These are phyloP conservation scores for Panagrolaimus sp. DNA, from an alignment of 1,140 invertebrate genomes.

Conservation along the genomic window DNA sequence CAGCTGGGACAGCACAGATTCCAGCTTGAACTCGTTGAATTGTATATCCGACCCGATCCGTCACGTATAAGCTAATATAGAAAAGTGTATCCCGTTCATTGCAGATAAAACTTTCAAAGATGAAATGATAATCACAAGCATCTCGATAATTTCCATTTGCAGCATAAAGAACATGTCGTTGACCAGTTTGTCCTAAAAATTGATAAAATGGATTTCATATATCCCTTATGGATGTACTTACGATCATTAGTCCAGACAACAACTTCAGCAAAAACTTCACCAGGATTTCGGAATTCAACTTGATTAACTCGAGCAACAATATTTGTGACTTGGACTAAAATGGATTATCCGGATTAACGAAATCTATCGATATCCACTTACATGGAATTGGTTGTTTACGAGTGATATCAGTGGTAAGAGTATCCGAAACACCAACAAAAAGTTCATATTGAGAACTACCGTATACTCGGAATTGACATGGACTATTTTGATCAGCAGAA, in stretches of 20 bases:
- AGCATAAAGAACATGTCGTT: not conserved
- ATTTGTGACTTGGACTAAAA: not conserved
- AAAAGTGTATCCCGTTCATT: not conserved
- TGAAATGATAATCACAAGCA: conserved; percentile 8
- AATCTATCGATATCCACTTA: no score
- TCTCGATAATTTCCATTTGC: conserved; percentile 7
- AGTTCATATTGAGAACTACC: not conserved
- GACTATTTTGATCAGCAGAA: not conserved
- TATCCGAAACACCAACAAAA: not conserved
- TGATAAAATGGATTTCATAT: no score
- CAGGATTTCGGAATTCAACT: not conserved
- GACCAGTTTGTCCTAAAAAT: not conserved
- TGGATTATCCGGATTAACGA: not conserved
- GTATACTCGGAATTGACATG: conserved; percentile 8
- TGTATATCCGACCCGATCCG: conserved; percentile 1
- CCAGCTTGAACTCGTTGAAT: conserved; percentile 6
- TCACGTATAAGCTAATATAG: conserved; percentile 12
- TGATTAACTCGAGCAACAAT: not conserved
- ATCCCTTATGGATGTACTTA: not conserved
- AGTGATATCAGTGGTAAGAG: not conserved
- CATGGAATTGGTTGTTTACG: not conserved
- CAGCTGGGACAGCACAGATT: not conserved
- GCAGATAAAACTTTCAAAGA: conserved; percentile 4
- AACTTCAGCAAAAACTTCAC: conserved; percentile 12
- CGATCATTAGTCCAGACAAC: conserved; percentile 8